Evolutionary conservation across 2,888 invertebrate genomes (phyloP).

Genomic region (Trypoxylon attenuatum): DNA sequence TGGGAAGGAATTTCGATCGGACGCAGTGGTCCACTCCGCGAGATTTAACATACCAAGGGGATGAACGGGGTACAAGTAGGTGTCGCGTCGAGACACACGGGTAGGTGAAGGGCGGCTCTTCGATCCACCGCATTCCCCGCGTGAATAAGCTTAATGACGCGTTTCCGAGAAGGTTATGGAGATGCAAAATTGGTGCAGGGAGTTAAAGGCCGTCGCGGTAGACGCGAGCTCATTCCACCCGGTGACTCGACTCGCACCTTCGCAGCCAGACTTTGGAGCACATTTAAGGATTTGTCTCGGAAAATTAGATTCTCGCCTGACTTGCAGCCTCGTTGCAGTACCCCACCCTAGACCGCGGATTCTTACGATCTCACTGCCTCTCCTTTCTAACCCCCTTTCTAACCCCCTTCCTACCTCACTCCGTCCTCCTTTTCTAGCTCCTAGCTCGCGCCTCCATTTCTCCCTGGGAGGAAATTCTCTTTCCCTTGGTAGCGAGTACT

Average conservation of each 20-base stretch:
- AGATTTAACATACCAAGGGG: background rate
- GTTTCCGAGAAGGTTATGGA: constrained; percentile 46
- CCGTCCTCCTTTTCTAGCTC: constrained; percentile 17
- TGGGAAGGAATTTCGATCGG: too few relatives aligned
- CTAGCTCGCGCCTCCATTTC: constrained; percentile 41
- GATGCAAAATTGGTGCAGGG: constrained; percentile 56
- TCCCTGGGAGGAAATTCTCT: constrained; percentile 43
- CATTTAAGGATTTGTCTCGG: constrained; percentile 72
- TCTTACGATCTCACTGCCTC: constrained; percentile 35
- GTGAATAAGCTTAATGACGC: constrained; percentile 56
- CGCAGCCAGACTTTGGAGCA: constrained; percentile 61
- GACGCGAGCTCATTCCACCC: constrained; percentile 50
- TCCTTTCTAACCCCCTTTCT: constrained; percentile 15
- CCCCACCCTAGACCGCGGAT: constrained; percentile 41
- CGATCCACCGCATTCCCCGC: constrained; percentile 50
- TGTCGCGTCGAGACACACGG: background rate
- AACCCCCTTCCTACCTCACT: constrained; percentile 1
- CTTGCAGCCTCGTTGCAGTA: constrained; percentile 63
- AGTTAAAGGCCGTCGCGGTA: constrained; percentile 52
- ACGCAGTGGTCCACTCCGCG: too few relatives aligned
- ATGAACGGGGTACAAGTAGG: background rate
- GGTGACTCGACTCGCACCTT: constrained; percentile 46
- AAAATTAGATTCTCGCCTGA: constrained; percentile 72
- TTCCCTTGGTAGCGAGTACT: constrained; percentile 46
- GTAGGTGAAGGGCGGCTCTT: constrained; percentile 31